Percentiles rank a stretch among this genome's conserved stretches.
Conservation (phyloP, 2,113 vertebrate species). For the Stegostoma tigrinum region DNA sequence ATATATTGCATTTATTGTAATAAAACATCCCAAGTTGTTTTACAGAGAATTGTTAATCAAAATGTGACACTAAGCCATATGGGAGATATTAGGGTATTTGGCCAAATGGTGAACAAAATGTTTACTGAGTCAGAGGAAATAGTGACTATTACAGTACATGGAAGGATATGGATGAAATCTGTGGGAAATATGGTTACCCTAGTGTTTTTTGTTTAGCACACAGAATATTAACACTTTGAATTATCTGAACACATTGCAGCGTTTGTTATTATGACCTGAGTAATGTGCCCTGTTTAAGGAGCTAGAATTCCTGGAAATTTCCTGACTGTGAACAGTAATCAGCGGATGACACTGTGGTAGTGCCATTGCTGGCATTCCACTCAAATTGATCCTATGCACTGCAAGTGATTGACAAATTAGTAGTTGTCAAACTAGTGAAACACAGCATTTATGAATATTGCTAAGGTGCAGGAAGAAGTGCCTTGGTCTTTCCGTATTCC, state of each 20-base stretch:
- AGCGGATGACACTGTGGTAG: background rate
- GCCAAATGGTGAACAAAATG: background rate
- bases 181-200: background rate
- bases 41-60: too few relatives aligned
- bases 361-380: background rate
- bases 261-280: background rate
- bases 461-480: background rate
- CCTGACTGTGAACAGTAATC: background rate
- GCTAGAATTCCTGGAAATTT: background rate
- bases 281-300: background rate
- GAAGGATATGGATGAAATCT: background rate
- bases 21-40: too few relatives aligned
- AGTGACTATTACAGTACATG: background rate
- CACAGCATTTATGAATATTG: background rate
- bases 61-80: too few relatives aligned
- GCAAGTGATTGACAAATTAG: background rate
- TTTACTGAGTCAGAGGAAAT: background rate
- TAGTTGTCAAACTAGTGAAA: background rate
- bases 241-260: background rate
- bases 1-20: too few relatives aligned
- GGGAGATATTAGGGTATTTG: too few relatives aligned
- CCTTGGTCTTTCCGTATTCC: background rate
- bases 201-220: background rate
- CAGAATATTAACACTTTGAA: background rate
- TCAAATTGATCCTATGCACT: background rate